Base-by-base conservation (phyloP, 64 coral and sea anemone species). In the Orbicella faveolata region DNA sequence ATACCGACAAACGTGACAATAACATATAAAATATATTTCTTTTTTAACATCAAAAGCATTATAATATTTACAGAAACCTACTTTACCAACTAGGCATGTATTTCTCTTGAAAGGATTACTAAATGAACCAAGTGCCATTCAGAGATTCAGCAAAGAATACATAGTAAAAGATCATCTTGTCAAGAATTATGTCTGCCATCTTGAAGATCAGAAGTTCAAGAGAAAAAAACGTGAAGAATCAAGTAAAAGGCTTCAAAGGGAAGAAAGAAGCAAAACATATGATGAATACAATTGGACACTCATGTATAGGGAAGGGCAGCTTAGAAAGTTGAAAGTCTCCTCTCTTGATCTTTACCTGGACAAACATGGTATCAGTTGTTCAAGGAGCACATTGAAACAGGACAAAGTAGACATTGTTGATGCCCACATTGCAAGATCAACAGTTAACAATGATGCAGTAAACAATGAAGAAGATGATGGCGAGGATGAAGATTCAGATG, bases 341-440 rank as follows among this genome's bases (percentile, higher is more conserved):
- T 83, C 33, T 59, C 79, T 61, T 64, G 41, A 89, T 89, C 87
- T 89, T 13, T 63, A 89, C 35, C 59, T 79, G 23, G 87, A 89
- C 62, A 89, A 89, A 89, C 87, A 30, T 30, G 30, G 30, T 30
- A 30, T 30, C 30, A 30, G 30, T 30, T 30, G 30, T 30, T 30
- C 30, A 79, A 89, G 75, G 87, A 61, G 75, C 87, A 89, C 75
- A 54, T 61, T 89, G n/a, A 89, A 89, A 89, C 74, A 61, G 36
- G 75, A 89, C 87, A 89, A 89, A 89, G 75, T 79, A 79, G 87
- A 89, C 61, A 89, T 89, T 89, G 75, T 89, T 89, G 87, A 30
- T 89, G 75, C 75, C 87, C 75, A 89, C 75, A 89, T 89, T 61
- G 87, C 75, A 14, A 89, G 87, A 76, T 89, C 87, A 79, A 52